Evolutionary conservation across 2,797 vertebrate species (phyloP).

Genomic region (Chrosomus eos): DNA sequence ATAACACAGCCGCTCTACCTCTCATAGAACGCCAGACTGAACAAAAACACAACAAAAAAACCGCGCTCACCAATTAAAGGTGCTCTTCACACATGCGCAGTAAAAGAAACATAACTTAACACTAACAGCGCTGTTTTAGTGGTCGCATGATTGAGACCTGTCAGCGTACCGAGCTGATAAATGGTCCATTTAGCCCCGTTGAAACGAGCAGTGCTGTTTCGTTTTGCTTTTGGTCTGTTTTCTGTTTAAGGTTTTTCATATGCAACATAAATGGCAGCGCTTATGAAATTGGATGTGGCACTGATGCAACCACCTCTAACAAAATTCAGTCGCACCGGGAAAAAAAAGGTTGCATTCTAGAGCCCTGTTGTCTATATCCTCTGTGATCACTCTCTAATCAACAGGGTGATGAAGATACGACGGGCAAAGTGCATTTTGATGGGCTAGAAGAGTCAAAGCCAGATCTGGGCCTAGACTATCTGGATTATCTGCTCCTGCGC

Average conservation of each 20-base stretch:
- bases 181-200: not conserved
- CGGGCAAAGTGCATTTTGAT: constrained; percentile 76
- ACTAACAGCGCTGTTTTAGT: not conserved
- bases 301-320: not conserved
- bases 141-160: not conserved
- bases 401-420: constrained; percentile 66
- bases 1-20: no score
- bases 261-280: not conserved
- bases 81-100: no score
- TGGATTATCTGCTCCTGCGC: constrained; percentile 85
- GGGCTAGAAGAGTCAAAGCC: constrained; percentile 81
- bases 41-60: no score
- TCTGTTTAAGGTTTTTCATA: not conserved
- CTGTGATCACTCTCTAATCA: not conserved
- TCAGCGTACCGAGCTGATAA: not conserved
- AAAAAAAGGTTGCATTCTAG: not conserved
- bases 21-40: no score
- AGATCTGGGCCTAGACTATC: constrained; percentile 84
- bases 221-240: not conserved
- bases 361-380: not conserved
- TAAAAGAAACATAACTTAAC: no score
- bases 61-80: no score
- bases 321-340: not conserved
- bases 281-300: not conserved
- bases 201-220: not conserved